Evolutionary conservation across 2,797 vertebrate species (phyloP), one percentile per base, ranked within the genome.

Genomic region (Tinamus major): DNA sequence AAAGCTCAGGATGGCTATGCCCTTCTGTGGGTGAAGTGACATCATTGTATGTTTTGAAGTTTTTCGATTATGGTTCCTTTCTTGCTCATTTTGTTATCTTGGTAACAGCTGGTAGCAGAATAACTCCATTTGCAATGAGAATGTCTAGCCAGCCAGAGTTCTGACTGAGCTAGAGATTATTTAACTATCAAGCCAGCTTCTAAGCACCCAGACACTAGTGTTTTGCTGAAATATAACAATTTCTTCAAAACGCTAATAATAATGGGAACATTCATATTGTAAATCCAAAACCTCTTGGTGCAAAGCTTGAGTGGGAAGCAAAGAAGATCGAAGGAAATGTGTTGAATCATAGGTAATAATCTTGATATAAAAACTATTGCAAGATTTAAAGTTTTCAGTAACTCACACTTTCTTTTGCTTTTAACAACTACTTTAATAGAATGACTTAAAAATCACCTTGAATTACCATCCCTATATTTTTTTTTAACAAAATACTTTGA

Each of bases 331-430:
- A 69, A 78, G 39, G 64, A 44, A 69, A 33, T 78, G 6, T 29
- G 8, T 83, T 79, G n/a, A 92, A 46, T 63, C 81, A 42, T 27
- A 27, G 15, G 6, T 85, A n/a, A 21, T 94, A 41, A 62, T 72
- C 39, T 61, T 48, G 13, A 31, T 70, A 39, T 82, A 53, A 77
- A 94, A 93, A 17, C 42, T 55, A 33, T 56, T 44, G 20, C 29
- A 61, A 55, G 41, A 16, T 67, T 63, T 77, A 70, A 85, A 83
- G 61, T 15, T 2, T 53, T 9, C 24, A 33, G 13, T 58, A 24
- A 58, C 27, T 78, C 2, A 0, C 3, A 10, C 31, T 78, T 55
- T 68, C 42, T 12, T 46, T 87, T 85, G 72, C 48, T 74, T 48
- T 58, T 67, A 75, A 31, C 33, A 51, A 26, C 41, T 62, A 76